phyloP scores from a whole-genome alignment of 2,888 invertebrate genomes.

The Sarcophaga subvicina region DNA sequence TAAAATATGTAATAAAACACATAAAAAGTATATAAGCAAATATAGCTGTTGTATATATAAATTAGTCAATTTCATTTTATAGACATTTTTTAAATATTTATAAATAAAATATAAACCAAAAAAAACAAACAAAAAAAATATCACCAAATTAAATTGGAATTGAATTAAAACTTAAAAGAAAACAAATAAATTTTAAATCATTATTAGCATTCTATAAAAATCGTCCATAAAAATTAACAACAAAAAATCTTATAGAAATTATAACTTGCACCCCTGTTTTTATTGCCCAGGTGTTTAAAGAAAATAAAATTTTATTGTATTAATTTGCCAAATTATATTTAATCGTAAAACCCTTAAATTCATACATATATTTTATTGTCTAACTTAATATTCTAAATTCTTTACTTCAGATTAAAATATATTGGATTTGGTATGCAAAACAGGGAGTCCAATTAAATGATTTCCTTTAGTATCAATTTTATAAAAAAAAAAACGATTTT shows the following conservation, averaged over 20 bases:
- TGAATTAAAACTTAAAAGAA: conserved; percentile 26
- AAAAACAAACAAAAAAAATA: neutral
- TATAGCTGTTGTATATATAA: conserved; percentile 14
- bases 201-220: conserved; percentile 25
- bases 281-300: no score
- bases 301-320: no score
- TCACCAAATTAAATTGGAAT: conserved; percentile 40
- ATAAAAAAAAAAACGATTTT: conserved; percentile 41
- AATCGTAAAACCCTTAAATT: no score
- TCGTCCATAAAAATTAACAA: conserved; percentile 55
- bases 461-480: neutral
- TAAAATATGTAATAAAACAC: conserved; percentile 3
- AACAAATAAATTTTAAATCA: conserved; percentile 22
- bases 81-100: conserved; percentile 41
- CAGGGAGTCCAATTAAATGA: no score
- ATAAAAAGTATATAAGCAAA: conserved; percentile 16
- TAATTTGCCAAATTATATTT: no score
- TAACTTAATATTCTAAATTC: no score
- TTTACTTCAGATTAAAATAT: no score
- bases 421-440: no score
- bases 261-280: no score
- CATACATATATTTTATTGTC: no score
- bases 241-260: neutral
- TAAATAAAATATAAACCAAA: conserved; percentile 19
- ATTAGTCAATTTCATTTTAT: conserved; percentile 63